Conservation (phyloP, 2,888 invertebrate species). For the Taenaris catops region DNA sequence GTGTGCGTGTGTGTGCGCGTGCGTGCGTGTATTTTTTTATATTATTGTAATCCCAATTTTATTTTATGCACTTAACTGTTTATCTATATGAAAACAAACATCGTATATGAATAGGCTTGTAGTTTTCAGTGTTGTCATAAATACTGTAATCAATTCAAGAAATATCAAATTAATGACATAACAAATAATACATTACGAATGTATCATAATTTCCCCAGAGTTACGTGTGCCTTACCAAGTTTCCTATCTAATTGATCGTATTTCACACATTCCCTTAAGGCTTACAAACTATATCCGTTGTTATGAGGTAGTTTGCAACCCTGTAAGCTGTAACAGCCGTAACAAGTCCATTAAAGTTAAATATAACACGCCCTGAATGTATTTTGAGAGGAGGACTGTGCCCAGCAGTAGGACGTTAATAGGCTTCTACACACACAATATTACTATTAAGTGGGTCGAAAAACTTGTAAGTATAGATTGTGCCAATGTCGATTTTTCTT, state of each 20-base stretch:
- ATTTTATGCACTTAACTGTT: no score
- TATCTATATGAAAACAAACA: no score
- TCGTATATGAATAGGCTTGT: no score
- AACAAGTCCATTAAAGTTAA: constrained; percentile 37
- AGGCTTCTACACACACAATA: no score
- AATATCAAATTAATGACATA: constrained; percentile 9
- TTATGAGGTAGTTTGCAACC: constrained; percentile 29
- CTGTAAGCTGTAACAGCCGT: constrained; percentile 24
- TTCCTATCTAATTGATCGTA: constrained; percentile 47
- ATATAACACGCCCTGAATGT: constrained; percentile 26
- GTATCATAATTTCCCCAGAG: constrained; percentile 32
- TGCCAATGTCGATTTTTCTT: no score
- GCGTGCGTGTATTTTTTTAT: no score
- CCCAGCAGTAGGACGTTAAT: no score
- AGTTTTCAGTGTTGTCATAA: no score
- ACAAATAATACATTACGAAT: constrained; percentile 2
- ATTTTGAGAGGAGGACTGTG: constrained; percentile 24
- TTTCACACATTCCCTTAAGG: constrained; percentile 38
- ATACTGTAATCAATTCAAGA: constrained; percentile 11
- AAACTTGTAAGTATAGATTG: no score
- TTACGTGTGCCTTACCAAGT: constrained; percentile 29
- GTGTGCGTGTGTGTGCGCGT: no score
- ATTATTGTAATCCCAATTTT: no score
- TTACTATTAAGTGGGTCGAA: no score
- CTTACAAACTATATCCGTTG: constrained; percentile 30